phyloP scores from a whole-genome alignment of 2,797 vertebrate genomes.

The Coracias cyanogaster region DNA sequence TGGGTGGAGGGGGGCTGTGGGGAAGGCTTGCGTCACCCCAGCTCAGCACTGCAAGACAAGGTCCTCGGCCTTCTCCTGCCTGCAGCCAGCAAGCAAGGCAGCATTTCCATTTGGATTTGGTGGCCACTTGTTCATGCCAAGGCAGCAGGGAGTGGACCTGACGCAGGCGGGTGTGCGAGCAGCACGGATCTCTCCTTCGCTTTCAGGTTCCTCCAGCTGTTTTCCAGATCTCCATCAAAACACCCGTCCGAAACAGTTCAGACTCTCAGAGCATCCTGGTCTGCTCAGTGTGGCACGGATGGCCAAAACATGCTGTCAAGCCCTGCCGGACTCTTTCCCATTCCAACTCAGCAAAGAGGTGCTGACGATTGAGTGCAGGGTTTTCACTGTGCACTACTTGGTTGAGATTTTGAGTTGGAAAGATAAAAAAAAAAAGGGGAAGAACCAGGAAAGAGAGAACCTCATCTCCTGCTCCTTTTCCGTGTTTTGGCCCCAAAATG shows the following conservation, averaged over 20 bases:
- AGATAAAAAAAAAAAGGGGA: not conserved
- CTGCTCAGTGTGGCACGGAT: not conserved
- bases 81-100: not conserved
- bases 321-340: not conserved
- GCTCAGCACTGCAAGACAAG: not conserved
- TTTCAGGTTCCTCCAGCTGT: not conserved
- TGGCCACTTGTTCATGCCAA: not conserved
- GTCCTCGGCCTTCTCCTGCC: not conserved
- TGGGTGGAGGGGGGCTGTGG: not conserved
- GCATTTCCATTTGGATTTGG: not conserved
- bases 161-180: fast-evolving
- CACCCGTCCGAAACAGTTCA: fast-evolving
- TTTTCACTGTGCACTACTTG: not conserved
- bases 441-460: not conserved
- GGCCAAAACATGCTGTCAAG: fast-evolving
- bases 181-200: not conserved
- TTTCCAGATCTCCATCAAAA: not conserved
- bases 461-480: not conserved
- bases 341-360: not conserved
- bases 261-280: not conserved
- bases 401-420: not conserved
- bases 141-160: not conserved
- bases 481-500: not conserved
- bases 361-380: not conserved
- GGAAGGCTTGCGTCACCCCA: not conserved